Evolutionary conservation across 2,888 invertebrate genomes (phyloP).

Genomic region (Elysia crispata): DNA sequence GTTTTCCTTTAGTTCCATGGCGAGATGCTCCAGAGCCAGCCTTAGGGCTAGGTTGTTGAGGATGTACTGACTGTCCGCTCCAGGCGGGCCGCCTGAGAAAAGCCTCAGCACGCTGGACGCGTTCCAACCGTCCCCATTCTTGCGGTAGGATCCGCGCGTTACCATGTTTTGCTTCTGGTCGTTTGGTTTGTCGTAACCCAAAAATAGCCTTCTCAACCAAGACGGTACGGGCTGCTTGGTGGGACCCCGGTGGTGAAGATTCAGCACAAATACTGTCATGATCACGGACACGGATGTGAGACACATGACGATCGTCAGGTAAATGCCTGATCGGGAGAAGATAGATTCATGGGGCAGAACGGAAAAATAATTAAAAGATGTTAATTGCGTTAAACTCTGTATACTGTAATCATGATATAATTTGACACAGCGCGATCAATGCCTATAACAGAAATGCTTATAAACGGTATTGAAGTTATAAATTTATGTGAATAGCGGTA

Average conservation of each 20-base stretch:
- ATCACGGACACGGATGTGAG: constrained; percentile 81
- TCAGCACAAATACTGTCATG: constrained; percentile 80
- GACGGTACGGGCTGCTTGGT: constrained; percentile 78
- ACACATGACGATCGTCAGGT: constrained; percentile 81
- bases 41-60: constrained; percentile 73
- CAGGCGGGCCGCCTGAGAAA: constrained; percentile 12
- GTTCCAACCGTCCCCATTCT: not conserved
- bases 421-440: no score
- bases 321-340: constrained; percentile 78
- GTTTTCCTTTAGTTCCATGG: constrained; percentile 75
- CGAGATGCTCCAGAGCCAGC: constrained; percentile 75
- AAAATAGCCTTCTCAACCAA: constrained; percentile 77
- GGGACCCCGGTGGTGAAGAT: constrained; percentile 81
- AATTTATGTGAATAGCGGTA: no score
- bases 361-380: no score
- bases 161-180: constrained; percentile 11
- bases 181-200: constrained; percentile 52
- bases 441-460: no score
- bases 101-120: constrained; percentile 3
- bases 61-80: constrained; percentile 49
- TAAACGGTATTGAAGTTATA: no score
- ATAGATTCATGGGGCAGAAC: no score
- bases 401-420: no score
- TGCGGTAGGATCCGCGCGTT: constrained; percentile 15
- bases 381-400: no score